Conservation (phyloP, 2,888 invertebrate genomes). For the Drosophila antonietae region DNA sequence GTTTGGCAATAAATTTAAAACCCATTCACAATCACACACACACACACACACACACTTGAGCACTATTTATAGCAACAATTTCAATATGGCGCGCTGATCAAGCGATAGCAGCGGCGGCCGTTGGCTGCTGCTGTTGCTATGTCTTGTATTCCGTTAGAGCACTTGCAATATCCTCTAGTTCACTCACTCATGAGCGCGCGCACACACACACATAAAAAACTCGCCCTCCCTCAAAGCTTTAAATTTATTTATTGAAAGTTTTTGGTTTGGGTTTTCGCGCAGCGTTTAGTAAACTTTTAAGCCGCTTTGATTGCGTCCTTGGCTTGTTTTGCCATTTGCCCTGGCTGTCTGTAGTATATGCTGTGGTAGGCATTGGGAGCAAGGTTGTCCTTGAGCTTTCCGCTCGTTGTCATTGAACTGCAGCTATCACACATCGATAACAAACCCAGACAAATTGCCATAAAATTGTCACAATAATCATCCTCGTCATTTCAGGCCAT, state of each 20-base stretch:
- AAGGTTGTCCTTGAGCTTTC: slow-evolving; percentile 64
- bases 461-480: slow-evolving; percentile 66
- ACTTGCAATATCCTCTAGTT: slow-evolving; percentile 28
- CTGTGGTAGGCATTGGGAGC: background rate
- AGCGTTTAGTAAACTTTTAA: slow-evolving; percentile 59
- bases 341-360: background rate
- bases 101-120: slow-evolving; percentile 30
- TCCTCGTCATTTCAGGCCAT: slow-evolving; percentile 61
- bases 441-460: slow-evolving; percentile 68
- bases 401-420: slow-evolving; percentile 48
- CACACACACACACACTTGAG: slow-evolving; percentile 12
- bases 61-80: slow-evolving; percentile 69
- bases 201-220: background rate
- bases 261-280: slow-evolving; percentile 34
- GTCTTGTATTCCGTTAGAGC: slow-evolving; percentile 11
- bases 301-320: slow-evolving; percentile 63
- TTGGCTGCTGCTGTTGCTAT: background rate
- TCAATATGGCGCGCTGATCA: slow-evolving; percentile 59
- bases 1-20: slow-evolving; percentile 56
- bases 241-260: slow-evolving; percentile 60
- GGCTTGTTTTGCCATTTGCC: slow-evolving; percentile 24
- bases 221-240: background rate
- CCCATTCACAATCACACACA: slow-evolving; percentile 11
- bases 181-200: background rate
- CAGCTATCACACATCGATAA: slow-evolving; percentile 17